phyloP scores from a whole-genome alignment of 2,797 vertebrate genomes.

The Poeciliopsis turneri region DNA sequence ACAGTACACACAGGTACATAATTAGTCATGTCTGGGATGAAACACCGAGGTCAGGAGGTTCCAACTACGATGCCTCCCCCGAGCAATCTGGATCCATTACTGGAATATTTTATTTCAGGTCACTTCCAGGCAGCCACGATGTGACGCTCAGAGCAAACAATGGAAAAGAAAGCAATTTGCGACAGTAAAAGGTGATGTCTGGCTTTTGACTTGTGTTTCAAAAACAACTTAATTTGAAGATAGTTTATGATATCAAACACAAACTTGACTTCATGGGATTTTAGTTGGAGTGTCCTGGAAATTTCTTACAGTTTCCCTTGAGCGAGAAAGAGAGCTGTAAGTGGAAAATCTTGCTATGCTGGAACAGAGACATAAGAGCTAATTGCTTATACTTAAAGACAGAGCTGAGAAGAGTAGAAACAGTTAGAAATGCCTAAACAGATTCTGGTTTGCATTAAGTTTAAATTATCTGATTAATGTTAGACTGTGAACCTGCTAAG shows the following conservation, averaged over 20 bases:
- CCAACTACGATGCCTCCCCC: neutral
- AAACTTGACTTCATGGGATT: neutral
- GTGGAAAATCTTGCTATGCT: neutral
- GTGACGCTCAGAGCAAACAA: neutral
- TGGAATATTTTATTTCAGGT: constrained; percentile 11
- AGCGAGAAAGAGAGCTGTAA: neutral
- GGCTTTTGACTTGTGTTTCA: neutral
- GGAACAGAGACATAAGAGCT: constrained; percentile 23
- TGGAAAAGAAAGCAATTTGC: neutral
- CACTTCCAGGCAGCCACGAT: neutral
- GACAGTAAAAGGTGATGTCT: neutral
- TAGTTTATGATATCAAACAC: neutral
- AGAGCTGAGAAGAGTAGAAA: neutral
- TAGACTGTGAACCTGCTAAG: neutral
- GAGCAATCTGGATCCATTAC: constrained; percentile 14
- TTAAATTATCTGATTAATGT: neutral
- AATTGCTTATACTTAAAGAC: constrained; percentile 19
- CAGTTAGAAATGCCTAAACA: neutral
- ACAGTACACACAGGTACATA: neutral
- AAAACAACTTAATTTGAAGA: neutral
- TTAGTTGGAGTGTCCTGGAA: neutral
- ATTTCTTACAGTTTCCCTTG: constrained; percentile 14
- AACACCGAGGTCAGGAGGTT: constrained; percentile 16
- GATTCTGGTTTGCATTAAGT: neutral
- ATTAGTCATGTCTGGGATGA: constrained; percentile 10